Evolutionary conservation across 1,140 invertebrate species (phyloP).

Genomic region (Hypsibius dujardini): DNA sequence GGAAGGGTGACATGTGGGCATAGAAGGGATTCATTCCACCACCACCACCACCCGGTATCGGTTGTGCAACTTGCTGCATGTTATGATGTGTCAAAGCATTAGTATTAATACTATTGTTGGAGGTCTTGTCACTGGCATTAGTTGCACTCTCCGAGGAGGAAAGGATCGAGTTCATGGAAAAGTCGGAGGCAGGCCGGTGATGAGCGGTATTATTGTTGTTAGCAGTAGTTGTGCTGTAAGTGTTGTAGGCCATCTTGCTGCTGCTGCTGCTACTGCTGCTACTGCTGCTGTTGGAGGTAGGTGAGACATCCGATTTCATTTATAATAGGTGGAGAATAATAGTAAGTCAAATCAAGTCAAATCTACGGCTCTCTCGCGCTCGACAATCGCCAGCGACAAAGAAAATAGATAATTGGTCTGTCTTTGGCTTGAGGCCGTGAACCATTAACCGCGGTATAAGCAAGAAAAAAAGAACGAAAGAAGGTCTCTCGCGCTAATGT

Average conservation of each 20-base stretch:
- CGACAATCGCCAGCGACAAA: not conserved
- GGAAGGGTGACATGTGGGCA: not conserved
- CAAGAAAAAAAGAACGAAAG: too few relatives aligned
- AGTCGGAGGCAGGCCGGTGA: not conserved
- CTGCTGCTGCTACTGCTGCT: too few relatives aligned
- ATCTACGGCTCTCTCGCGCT: not conserved
- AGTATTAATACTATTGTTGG: too few relatives aligned
- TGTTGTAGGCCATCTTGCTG: too few relatives aligned
- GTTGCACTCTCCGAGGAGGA: not conserved
- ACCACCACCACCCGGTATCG: not conserved
- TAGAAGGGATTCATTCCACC: not conserved
- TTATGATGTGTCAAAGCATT: too few relatives aligned
- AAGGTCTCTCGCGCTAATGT: not conserved
- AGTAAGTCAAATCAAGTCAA: not conserved
- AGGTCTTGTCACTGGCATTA: too few relatives aligned
- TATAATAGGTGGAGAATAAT: not conserved
- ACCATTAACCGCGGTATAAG: not conserved
- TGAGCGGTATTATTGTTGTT: not conserved
- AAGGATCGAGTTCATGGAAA: slow-evolving; percentile 1
- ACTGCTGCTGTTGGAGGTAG: too few relatives aligned
- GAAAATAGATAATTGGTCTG: not conserved
- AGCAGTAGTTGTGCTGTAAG: too few relatives aligned
- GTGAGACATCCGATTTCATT: too few relatives aligned
- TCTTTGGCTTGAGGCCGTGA: not conserved
- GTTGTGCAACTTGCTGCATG: not conserved